Base-by-base conservation (phyloP, 2,113 vertebrate species). In the Varanus salvator region DNA sequence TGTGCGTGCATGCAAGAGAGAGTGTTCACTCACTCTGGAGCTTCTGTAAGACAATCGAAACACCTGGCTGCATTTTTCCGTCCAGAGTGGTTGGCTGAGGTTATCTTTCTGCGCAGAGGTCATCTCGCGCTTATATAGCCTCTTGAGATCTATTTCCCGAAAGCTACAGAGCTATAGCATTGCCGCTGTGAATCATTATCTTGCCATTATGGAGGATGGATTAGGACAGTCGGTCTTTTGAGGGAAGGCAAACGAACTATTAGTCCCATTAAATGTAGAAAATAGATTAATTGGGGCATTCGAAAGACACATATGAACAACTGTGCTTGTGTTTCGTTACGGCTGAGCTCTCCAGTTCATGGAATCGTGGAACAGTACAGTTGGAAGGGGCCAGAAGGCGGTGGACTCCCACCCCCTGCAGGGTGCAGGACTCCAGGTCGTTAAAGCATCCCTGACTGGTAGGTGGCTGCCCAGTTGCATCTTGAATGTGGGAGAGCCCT, bases 261-360 rank as follows among this genome's bases (percentile, higher is more conserved):
- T 50, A 85, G 83, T 86, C 88, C 91, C 90, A 92, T 92, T 93
- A 90, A 74, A 82, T 14, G 44, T 29, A 92, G 91, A 84, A 87
- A 84, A 38, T 72, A 71, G 86, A 86, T 92, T 91, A 78, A 77
- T 87, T 75, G 60, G 54, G 80, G 64, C 54, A 1, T 76, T 89
- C 0, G 0, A 1, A 8, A 75, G 80, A 86, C 89, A 69, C 86
- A 86, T 44, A 44, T 94, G 74, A 90, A 83, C 87, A 17, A 9
- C 0, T 6, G 2, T 1, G 2, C 31, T 34, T 54, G 44, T 92
- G 89, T 78, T n/a, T 29, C 2, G 17, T 52, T 14, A 50, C 9
- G 19, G 84, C 52, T 34, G 60, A 71, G 34, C 77, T n/a, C 21
- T 87, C 74, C 93, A n/a, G 74, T 64, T 44, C 38, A 44, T 44